phyloP scores from a whole-genome alignment of 2,797 vertebrate genomes.

The Squalus acanthias region DNA sequence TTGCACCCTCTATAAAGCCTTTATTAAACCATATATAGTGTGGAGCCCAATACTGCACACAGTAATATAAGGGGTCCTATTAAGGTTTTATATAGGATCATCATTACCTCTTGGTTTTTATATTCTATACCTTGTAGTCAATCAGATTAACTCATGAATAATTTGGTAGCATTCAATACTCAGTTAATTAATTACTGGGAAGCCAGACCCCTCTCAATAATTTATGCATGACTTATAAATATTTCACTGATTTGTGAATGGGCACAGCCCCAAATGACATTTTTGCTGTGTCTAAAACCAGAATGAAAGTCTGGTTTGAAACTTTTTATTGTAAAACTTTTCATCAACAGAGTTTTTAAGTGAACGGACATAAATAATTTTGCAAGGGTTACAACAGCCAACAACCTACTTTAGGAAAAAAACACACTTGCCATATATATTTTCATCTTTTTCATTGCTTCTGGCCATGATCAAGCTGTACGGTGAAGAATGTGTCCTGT shows the following conservation, averaged over 20 bases:
- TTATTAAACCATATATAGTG: background rate
- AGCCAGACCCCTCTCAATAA: conserved; percentile 38
- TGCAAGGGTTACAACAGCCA: background rate
- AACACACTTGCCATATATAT: background rate
- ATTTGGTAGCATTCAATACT: background rate
- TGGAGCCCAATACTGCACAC: background rate
- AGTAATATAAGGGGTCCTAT: background rate
- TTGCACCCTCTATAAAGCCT: background rate
- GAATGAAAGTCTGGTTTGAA: background rate
- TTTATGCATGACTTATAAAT: conserved; percentile 42
- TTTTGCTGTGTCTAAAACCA: conserved; percentile 39
- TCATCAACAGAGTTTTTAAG: background rate
- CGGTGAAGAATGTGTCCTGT: background rate
- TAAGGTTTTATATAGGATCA: background rate
- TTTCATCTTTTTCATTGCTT: background rate
- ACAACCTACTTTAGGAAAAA: background rate
- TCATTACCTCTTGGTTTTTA: background rate
- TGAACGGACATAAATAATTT: background rate
- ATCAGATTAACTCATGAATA: background rate
- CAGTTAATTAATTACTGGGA: background rate
- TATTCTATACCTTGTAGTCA: background rate
- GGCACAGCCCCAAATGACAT: conserved; percentile 40
- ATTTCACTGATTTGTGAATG: conserved; percentile 44
- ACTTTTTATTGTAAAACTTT: background rate
- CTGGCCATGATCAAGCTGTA: background rate